These are phyloP conservation scores for Zeuzera pyrina DNA, from an alignment of 2,888 invertebrate species.

Conservation along the genomic window DNA sequence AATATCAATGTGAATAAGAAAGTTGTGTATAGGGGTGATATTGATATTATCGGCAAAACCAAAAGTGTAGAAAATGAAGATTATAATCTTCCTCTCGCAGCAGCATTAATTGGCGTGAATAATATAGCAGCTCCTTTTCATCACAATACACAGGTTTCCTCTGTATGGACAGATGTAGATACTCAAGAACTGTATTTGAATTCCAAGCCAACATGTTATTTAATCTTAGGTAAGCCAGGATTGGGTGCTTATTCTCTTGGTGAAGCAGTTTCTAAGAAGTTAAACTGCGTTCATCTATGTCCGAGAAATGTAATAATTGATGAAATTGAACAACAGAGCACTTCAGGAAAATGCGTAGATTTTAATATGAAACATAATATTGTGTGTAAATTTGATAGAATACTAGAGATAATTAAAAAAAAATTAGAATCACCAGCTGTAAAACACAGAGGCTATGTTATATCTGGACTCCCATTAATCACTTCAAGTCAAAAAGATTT, in stretches of 20 bases:
- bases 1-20: conserved; percentile 24
- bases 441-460: conserved; percentile 75
- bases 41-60: conserved; percentile 20
- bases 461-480: conserved; percentile 78
- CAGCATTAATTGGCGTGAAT: conserved; percentile 44
- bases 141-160: conserved; percentile 24
- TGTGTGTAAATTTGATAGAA: conserved; percentile 57
- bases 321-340: conserved; percentile 70
- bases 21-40: conserved; percentile 28
- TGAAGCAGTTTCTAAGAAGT: conserved; percentile 67
- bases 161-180: conserved; percentile 68
- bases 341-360: conserved; percentile 72
- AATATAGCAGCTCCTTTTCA: conserved; percentile 45
- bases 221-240: conserved; percentile 75
- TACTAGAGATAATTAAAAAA: conserved; percentile 64
- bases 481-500: conserved; percentile 36
- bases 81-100: conserved; percentile 30
- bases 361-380: conserved; percentile 71
- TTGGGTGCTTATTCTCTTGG: conserved; percentile 66
- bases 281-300: conserved; percentile 72
- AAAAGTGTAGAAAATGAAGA: conserved; percentile 11
- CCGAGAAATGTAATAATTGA: conserved; percentile 68
- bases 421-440: conserved; percentile 65
- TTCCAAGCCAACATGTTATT: conserved; percentile 68
- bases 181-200: conserved; percentile 62